Evolutionary conservation across 1,140 invertebrate genomes (phyloP).

Genomic region (Dendrolimus punctatus): DNA sequence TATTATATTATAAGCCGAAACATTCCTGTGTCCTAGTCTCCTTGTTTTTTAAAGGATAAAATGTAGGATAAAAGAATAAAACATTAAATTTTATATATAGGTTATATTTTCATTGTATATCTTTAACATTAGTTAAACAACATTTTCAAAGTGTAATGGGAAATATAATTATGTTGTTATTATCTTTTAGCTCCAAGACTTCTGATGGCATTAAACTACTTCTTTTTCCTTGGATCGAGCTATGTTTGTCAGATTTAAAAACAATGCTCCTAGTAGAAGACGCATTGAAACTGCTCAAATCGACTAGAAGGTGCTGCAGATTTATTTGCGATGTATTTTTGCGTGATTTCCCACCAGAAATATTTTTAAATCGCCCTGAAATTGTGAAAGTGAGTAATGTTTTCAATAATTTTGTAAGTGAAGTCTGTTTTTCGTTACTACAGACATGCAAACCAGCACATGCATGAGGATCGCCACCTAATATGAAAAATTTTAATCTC

Average conservation of each 20-base stretch:
- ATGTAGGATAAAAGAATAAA: no score
- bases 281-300: conserved; percentile 62
- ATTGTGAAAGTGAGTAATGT: conserved; percentile 71
- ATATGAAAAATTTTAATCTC: no score
- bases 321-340: conserved; percentile 79
- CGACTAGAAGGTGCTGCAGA: conserved; percentile 71
- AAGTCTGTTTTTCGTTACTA: no score
- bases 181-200: conserved; percentile 24
- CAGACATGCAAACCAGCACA: no score
- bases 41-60: no score
- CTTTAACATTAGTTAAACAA: background rate
- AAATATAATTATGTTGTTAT: background rate
- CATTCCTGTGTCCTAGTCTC: no score
- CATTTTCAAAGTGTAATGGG: background rate
- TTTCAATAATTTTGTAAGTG: no score
- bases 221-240: conserved; percentile 73
- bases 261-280: conserved; percentile 73
- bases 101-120: no score
- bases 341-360: conserved; percentile 79
- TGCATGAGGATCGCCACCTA: no score
- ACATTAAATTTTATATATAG: no score
- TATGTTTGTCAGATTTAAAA: conserved; percentile 71
- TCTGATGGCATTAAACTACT: conserved; percentile 66
- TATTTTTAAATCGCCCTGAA: conserved; percentile 78
- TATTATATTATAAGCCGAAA: no score